A percentile compares a stretch with the other conserved stretches of the same genome.
phyloP scores from a whole-genome alignment of 1,140 invertebrate genomes.

The Glossosoma conforme region DNA sequence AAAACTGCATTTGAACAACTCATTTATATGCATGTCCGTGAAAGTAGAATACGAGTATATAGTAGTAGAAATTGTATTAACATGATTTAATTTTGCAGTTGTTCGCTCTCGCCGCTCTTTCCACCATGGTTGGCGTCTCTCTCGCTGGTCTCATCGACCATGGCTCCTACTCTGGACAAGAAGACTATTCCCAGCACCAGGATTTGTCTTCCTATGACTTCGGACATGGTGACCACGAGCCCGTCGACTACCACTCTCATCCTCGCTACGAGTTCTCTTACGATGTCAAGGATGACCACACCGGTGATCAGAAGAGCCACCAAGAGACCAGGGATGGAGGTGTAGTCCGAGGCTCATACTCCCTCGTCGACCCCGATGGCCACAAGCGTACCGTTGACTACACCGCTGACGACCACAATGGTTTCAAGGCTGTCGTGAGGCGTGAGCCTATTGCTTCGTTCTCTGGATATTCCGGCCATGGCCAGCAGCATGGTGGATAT shows the following conservation, averaged over 20 bases:
- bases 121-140: too few species aligned
- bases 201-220: slow-evolving; percentile 15
- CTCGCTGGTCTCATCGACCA: slow-evolving; percentile 7
- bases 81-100: slow-evolving; percentile 27
- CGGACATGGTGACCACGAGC: slow-evolving; percentile 24
- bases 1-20: too few species aligned
- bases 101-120: slow-evolving; percentile 15
- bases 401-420: slow-evolving; percentile 42
- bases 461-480: slow-evolving; percentile 2
- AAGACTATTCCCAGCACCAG: slow-evolving; percentile 5
- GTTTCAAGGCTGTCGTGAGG: slow-evolving; percentile 48
- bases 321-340: slow-evolving; percentile 38
- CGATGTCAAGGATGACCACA: slow-evolving; percentile 34
- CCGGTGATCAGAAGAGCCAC: slow-evolving; percentile 37
- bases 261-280: slow-evolving; percentile 34
- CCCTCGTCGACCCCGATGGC: slow-evolving; percentile 47
- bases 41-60: too few species aligned
- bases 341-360: slow-evolving; percentile 38
- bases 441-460: slow-evolving; percentile 35
- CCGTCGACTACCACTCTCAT: slow-evolving; percentile 27
- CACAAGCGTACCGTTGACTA: slow-evolving; percentile 49
- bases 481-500: too few species aligned
- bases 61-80: too few species aligned
- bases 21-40: too few species aligned
- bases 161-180: slow-evolving; percentile 4